A percentile compares a stretch with the other conserved stretches of the same genome.
phyloP scores from a whole-genome alignment of 2,113 vertebrate species.

The Strigops habroptila region DNA sequence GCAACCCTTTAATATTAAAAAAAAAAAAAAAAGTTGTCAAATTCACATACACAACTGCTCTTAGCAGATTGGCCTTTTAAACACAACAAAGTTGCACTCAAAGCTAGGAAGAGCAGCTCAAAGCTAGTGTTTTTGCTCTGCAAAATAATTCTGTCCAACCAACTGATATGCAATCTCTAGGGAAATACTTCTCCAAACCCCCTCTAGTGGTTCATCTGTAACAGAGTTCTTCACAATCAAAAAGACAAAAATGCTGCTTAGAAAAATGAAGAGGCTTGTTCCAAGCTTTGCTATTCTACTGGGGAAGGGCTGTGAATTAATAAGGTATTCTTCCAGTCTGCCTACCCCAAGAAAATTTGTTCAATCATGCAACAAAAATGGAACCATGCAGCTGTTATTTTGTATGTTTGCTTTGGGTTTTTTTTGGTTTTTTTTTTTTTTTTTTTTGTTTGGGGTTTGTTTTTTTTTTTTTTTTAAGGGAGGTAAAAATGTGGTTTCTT shows the following conservation, averaged over 20 bases:
- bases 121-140: neutral
- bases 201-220: slow-evolving; percentile 6
- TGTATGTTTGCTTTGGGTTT: neutral
- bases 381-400: neutral
- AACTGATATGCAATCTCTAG: neutral
- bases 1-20: neutral
- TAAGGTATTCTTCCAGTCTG: neutral
- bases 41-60: neutral
- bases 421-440: too few relatives aligned
- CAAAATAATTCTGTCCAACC: neutral
- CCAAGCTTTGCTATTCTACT: neutral
- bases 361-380: neutral
- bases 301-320: neutral
- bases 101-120: neutral
- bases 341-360: neutral
- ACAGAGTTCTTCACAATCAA: neutral
- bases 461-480: too few relatives aligned
- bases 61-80: neutral
- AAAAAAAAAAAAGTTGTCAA: neutral
- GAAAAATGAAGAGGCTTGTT: neutral
- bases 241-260: neutral
- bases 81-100: neutral
- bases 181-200: neutral
- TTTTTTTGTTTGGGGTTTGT: too few relatives aligned
- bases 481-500: neutral